Evolutionary conservation across 2,888 invertebrate genomes (phyloP).

Genomic region (Anoplius nigerrimus): DNA sequence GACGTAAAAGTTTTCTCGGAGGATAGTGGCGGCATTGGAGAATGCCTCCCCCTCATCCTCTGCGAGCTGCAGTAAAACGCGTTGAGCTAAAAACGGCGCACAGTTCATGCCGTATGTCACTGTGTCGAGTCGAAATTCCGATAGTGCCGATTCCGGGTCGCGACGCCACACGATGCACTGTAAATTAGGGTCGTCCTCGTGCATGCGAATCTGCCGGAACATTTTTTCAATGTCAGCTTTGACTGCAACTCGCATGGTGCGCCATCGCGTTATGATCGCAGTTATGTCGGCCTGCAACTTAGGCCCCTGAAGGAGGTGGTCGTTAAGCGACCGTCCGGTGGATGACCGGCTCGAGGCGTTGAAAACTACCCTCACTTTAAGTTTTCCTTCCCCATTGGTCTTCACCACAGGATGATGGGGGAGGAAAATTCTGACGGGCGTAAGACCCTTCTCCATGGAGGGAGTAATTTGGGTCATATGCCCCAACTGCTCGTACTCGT

Average conservation of each 20-base stretch:
- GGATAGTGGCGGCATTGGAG: background rate
- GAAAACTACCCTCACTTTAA: background rate
- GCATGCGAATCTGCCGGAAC: constrained; percentile 6
- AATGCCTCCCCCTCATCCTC: background rate
- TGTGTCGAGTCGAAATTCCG: background rate
- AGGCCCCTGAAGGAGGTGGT: constrained; percentile 1
- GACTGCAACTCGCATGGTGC: background rate
- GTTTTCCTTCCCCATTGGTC: background rate
- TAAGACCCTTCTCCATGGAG: no score
- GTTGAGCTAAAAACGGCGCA: background rate
- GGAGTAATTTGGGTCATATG: no score
- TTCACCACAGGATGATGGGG: no score
- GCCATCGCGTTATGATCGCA: background rate
- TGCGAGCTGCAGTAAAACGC: constrained; percentile 3
- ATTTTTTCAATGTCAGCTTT: background rate
- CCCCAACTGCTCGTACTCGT: no score
- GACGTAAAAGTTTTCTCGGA: background rate
- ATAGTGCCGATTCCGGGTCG: background rate
- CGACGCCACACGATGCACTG: background rate
- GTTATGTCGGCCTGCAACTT: constrained; percentile 1
- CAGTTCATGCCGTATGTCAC: background rate
- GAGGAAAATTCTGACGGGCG: no score
- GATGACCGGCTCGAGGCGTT: background rate
- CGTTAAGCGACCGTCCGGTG: background rate
- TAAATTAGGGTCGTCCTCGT: background rate